Evolutionary conservation across 2,797 vertebrate species (phyloP).

Genomic region (Propithecus deckenii): DNA sequence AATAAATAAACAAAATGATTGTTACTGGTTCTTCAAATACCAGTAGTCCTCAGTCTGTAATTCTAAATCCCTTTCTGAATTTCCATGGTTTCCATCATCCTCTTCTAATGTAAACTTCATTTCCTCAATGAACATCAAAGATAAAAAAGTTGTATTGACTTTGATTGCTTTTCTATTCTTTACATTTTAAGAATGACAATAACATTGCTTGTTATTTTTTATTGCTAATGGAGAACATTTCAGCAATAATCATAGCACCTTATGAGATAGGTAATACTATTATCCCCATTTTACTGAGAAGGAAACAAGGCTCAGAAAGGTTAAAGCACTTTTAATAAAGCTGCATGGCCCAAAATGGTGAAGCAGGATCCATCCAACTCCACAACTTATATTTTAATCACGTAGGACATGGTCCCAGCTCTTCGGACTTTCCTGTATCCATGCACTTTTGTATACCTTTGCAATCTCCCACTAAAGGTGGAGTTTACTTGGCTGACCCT

Average conservation of each 20-base stretch:
- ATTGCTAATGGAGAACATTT: background rate
- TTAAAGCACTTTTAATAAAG: background rate
- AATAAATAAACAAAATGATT: background rate
- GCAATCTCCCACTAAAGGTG: background rate
- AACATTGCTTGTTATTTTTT: background rate
- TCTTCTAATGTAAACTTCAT: background rate
- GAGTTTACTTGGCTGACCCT: background rate
- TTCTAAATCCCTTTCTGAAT: background rate
- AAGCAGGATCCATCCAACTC: background rate
- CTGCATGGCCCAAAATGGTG: background rate
- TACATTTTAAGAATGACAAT: background rate
- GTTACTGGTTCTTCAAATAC: background rate
- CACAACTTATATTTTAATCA: background rate
- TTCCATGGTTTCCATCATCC: background rate
- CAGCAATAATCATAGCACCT: background rate
- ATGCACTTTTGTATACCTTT: background rate
- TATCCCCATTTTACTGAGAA: background rate
- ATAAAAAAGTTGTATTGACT: background rate
- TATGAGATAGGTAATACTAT: background rate
- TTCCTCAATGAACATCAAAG: background rate
- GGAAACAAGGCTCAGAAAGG: background rate
- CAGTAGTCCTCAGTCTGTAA: background rate
- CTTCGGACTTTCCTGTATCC: background rate
- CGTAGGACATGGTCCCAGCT: background rate
- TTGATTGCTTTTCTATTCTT: constrained; percentile 6